Conservation (phyloP, 2,888 invertebrate genomes). For the Dryobota labecula region DNA sequence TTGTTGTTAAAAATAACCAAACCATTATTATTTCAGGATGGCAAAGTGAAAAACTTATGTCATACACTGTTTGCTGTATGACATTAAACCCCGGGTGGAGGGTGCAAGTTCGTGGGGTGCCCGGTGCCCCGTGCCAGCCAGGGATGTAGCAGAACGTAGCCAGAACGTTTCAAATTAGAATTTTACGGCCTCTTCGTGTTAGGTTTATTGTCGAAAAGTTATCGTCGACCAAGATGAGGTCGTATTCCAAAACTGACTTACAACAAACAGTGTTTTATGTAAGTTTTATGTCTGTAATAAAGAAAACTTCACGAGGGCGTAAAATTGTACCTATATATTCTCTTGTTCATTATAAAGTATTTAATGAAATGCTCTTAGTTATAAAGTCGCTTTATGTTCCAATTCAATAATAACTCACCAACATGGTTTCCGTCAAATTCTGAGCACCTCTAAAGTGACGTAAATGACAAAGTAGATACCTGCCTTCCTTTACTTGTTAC, state of each 20-base stretch:
- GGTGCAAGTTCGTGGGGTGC: conserved; percentile 69
- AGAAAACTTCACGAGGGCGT: conserved; percentile 75
- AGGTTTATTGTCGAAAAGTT: conserved; percentile 88
- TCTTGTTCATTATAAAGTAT: conserved; percentile 53
- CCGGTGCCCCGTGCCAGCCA: conserved; percentile 35
- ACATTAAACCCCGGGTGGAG: conserved; percentile 38
- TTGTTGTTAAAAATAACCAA: not conserved
- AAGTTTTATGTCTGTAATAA: conserved; percentile 85
- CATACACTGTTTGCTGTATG: conserved; percentile 14
- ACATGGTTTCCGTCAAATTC: not conserved
- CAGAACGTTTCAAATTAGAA: conserved; percentile 86
- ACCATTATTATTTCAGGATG: conserved; percentile 2
- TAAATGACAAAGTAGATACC: conserved; percentile 7
- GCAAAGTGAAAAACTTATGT: not conserved
- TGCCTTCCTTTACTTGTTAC: conserved; percentile 31
- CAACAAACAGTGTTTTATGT: conserved; percentile 87
- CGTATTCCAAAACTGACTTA: conserved; percentile 89
- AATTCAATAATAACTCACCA: not conserved
- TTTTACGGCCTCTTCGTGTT: conserved; percentile 90
- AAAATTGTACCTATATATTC: conserved; percentile 67
- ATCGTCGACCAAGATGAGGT: conserved; percentile 88
- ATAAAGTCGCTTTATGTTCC: not conserved
- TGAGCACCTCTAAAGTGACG: not conserved
- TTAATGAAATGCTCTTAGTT: conserved; percentile 43
- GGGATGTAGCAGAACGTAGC: conserved; percentile 66